A percentile compares a stretch with the other conserved stretches of the same genome.
Conservation (phyloP, 1,140 invertebrate genomes). For the Leptinotarsa lineolata region DNA sequence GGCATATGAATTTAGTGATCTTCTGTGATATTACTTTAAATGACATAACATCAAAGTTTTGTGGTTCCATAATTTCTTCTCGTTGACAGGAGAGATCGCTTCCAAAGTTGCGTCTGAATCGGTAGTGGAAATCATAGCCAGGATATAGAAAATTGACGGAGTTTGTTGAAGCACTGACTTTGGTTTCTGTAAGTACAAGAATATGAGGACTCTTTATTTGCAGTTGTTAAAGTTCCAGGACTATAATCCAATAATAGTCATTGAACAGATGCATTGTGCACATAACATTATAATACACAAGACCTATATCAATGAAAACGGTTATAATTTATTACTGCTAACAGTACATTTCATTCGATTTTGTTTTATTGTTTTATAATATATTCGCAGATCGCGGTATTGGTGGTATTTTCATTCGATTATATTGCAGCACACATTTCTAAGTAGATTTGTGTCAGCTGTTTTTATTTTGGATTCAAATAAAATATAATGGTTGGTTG, state of each 20-base stretch:
- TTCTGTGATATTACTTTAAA: no score
- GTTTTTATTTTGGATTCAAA: conserved; percentile 15
- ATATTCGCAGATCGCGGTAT: neutral
- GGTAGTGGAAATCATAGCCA: no score
- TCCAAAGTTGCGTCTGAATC: no score
- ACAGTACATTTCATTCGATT: conserved; percentile 28
- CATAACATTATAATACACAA: conserved; percentile 30
- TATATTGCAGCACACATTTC: conserved; percentile 9
- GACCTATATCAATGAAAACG: conserved; percentile 36
- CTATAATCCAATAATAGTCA: conserved; percentile 17
- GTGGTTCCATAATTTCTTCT: no score
- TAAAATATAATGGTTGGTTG: neutral
- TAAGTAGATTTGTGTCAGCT: conserved; percentile 26
- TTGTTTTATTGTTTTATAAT: conserved; percentile 7
- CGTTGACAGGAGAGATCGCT: no score
- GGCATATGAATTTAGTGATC: no score
- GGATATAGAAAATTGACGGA: no score
- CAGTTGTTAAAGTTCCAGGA: no score
- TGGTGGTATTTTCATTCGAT: neutral
- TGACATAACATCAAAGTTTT: no score
- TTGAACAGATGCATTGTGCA: conserved; percentile 33
- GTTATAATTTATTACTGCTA: conserved; percentile 28
- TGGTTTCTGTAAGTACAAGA: no score
- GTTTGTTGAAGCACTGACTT: no score
- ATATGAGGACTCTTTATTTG: no score